Base-by-base conservation (phyloP, 92 coral and sea anemone species). In the Bergia sp. region DNA sequence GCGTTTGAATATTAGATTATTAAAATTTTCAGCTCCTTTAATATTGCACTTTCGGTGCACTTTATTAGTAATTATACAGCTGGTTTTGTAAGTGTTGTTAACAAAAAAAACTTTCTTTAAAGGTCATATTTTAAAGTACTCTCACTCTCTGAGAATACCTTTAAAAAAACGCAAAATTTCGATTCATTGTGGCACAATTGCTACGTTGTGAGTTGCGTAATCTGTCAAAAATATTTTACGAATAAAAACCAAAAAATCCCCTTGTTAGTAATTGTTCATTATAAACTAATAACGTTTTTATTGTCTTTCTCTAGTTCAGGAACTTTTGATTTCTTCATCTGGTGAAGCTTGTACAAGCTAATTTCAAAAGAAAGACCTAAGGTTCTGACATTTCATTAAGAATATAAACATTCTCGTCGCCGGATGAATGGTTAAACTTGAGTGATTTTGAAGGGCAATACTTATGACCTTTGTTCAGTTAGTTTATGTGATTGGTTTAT, bases 401-500 rank as follows among this genome's bases (percentile, higher is more conserved):
- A 61, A 61, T 61, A 61, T 61, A 61, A 18, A 61, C 69, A 61
- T 18, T 61, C 29, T 61, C 16, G 0, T 53, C 18, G 58, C 58
- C 58, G 58, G 57, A 15, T 16, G 23, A 61, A 16, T 61, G 21
- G 23, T 61, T 21, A 57, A 57, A 57, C 69, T 61, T 21, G 69
- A 61, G 69, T 61, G 69, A 61, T 61, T 61, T 61, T 61, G 69
- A 61, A 61, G 69, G 4, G 20, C 69, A 61, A 61, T 61, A 61
- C 29, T 53, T 12, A 53, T 11, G 13, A 53, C 69, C 69, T 61
- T 21, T 61, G 69, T 61, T 61, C 20, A 61, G 69, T 16, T 18
- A 18, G 3, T 20, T 0, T 13, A 69, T 72, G 77, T 71, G 45
- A 84, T 84, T 84, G 87, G 87, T 45, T 15, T n/a, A 16, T 5